Evolutionary conservation across 2,888 invertebrate species (phyloP), one percentile per base, ranked within the genome.

Genomic region (Parthenolecanium corni): DNA sequence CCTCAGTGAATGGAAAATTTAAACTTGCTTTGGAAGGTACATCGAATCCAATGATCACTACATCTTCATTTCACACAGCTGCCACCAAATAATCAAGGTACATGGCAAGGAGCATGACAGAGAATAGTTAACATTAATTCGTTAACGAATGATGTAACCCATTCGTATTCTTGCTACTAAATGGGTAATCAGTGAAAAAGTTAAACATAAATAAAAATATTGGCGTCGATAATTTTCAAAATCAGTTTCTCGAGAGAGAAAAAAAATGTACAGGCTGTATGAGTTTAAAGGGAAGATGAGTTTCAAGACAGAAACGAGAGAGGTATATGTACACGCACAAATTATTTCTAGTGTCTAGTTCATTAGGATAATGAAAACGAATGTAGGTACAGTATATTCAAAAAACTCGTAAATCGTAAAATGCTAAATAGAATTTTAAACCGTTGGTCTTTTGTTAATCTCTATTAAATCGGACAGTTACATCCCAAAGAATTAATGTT

Each of bases 281-380:
- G 31, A 40, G 23, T 16, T 21, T 9, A 21, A n/a, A 6, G 46
- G 16, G 24, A 12, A 23, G 16, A 9, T 11, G 20, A 40, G 14
- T 18, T 2, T 12, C 14, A 16, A 14, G 12, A 46, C 12, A 36
- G n/a, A 21, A 20, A 47, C 16, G 40, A 11, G 18, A 5, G 21
- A 14, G 36, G 38, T 11, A 49, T 16, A 21, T 14, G 38, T 38
- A 49, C 47, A 46, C 61, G 47, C 46, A 51, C 38, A 51, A 40
- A 61, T 31, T 38, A 61, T 40, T 49, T 38, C 51, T 49, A 61
- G 61, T 61, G 61, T 61, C 61, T 61, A 46, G 61, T 61, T 61
- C 61, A 61, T 61, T 61, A 61, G 61, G 61, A 61, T 61, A 61
- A 61, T 61, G 61, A 61, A 31, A 61, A 61, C 61, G 61, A 61